Percentiles rank a stretch among this genome's conserved stretches.
Conservation (phyloP, 2,888 invertebrate genomes). For the Microplitis deprimator region DNA sequence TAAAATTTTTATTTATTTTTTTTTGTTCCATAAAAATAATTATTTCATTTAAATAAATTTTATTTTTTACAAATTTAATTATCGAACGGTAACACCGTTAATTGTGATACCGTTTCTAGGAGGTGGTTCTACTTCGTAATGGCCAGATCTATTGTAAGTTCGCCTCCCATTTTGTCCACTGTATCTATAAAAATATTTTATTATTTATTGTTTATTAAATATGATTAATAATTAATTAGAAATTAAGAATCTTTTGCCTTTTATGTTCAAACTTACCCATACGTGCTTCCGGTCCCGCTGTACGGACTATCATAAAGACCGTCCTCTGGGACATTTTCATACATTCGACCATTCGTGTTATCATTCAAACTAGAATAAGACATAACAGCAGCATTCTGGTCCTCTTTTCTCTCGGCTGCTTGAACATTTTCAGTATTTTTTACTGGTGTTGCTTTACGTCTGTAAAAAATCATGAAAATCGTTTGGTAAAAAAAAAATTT, state of each 20-base stretch:
- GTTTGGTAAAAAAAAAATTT: background rate
- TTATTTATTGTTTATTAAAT: background rate
- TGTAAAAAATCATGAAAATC: constrained; percentile 63
- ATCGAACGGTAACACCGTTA: constrained; percentile 85
- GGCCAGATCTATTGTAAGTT: constrained; percentile 66
- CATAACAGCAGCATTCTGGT: constrained; percentile 90
- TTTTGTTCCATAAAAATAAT: background rate
- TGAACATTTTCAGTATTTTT: constrained; percentile 92
- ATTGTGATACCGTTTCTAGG: constrained; percentile 83
- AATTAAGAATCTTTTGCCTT: constrained; percentile 27
- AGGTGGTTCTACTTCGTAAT: constrained; percentile 80
- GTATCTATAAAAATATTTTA: constrained; percentile 56
- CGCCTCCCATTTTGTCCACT: constrained; percentile 60
- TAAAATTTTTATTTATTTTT: background rate
- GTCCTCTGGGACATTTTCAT: constrained; percentile 72
- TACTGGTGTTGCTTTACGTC: constrained; percentile 87
- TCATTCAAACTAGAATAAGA: constrained; percentile 89
- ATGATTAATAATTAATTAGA: too few species aligned
- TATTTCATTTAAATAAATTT: background rate
- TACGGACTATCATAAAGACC: constrained; percentile 72
- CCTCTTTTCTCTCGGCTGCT: constrained; percentile 88
- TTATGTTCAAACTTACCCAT: constrained; percentile 58
- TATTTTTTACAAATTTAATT: constrained; percentile 10
- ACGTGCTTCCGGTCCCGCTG: constrained; percentile 63
- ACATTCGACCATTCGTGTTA: constrained; percentile 73